Conservation (phyloP, 2,797 vertebrate species). For the Chaetodon trifasciatus region DNA sequence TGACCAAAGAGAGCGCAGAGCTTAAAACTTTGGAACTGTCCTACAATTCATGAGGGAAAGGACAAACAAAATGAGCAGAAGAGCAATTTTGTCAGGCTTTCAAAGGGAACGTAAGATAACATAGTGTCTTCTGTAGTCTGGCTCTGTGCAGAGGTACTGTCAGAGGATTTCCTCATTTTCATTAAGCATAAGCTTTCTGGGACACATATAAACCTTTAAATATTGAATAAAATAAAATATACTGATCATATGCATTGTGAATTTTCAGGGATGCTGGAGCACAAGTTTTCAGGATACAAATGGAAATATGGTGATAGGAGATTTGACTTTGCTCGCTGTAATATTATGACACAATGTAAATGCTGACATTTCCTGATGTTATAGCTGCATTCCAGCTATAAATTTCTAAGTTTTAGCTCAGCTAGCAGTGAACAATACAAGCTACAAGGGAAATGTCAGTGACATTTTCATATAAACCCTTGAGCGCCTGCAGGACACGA, state of each 20-base stretch:
- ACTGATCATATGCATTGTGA: neutral
- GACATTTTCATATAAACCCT: slow-evolving; percentile 34
- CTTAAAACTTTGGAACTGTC: neutral
- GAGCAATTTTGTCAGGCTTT: neutral
- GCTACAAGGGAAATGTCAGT: slow-evolving; percentile 9
- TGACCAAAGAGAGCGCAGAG: neutral
- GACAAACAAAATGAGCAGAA: neutral
- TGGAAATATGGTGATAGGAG: neutral
- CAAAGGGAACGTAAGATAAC: neutral
- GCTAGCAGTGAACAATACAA: neutral
- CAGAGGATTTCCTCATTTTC: neutral
- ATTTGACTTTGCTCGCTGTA: neutral
- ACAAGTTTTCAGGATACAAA: no score
- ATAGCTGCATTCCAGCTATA: neutral
- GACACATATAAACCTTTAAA: neutral
- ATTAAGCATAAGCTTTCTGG: neutral
- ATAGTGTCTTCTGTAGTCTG: neutral
- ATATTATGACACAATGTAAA: neutral
- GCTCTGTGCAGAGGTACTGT: neutral
- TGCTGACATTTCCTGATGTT: neutral
- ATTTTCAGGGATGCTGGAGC: neutral
- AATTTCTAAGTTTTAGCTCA: neutral
- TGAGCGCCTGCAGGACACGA: neutral
- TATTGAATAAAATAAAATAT: neutral
- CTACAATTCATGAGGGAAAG: neutral